These are phyloP conservation scores for Gryllus bimaculatus DNA, from an alignment of 1,140 invertebrate species.

Conservation along the genomic window DNA sequence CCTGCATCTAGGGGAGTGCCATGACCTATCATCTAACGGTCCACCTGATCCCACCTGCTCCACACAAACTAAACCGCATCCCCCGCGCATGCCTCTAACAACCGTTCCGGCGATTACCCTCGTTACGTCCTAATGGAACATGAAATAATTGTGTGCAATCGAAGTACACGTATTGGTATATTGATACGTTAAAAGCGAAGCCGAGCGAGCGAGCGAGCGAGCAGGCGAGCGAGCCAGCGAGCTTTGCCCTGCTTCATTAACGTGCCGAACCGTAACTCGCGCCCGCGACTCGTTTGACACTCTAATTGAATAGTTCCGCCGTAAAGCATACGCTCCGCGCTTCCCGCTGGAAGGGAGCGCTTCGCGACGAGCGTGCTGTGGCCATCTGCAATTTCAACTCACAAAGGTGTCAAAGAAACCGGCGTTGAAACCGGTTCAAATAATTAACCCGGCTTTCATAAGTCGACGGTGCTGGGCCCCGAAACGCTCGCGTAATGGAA, in stretches of 20 bases:
- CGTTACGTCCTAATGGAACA: not conserved
- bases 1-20: too few relatives aligned
- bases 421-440: not conserved
- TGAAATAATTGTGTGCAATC: not conserved
- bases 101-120: too few relatives aligned
- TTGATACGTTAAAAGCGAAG: not conserved
- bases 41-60: too few relatives aligned
- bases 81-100: too few relatives aligned
- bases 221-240: too few relatives aligned
- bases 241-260: not conserved
- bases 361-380: not conserved
- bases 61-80: too few relatives aligned
- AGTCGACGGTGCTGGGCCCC: not conserved
- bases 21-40: too few relatives aligned
- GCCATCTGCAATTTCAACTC: not conserved
- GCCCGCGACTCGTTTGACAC: not conserved
- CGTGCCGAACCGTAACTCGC: not conserved
- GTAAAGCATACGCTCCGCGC: not conserved
- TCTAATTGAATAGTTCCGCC: not conserved
- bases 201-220: too few relatives aligned
- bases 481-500: not conserved
- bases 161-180: not conserved
- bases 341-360: not conserved
- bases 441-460: not conserved
- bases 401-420: slow-evolving; percentile 4